These are phyloP conservation scores for Morbakka virulenta DNA, from an alignment of 30 jellyfish, hydroid and myxozoan genomes.

Conservation along the genomic window DNA sequence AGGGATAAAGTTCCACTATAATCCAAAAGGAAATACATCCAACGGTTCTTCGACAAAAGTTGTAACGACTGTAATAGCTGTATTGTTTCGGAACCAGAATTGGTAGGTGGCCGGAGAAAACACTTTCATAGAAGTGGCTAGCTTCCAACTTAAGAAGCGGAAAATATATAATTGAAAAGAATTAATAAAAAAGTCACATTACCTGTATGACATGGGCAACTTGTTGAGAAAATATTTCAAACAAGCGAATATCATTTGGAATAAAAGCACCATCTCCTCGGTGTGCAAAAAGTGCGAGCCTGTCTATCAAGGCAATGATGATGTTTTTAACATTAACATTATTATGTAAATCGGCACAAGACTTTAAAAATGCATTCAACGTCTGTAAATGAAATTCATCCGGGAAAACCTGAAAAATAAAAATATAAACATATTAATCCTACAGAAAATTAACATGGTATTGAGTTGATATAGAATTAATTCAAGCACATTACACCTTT, in stretches of 20 bases:
- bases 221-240: slow-evolving; percentile 95
- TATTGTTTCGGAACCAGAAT: too few species aligned
- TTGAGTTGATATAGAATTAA: background rate
- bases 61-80: too few species aligned
- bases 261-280: slow-evolving; percentile 96
- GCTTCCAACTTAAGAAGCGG: too few species aligned
- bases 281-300: slow-evolving; percentile 95
- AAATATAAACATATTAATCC: background rate
- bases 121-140: too few species aligned
- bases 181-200: too few species aligned
- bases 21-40: too few species aligned
- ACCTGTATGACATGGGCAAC: slow-evolving; percentile 94
- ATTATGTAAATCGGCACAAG: slow-evolving; percentile 96
- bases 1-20: too few species aligned
- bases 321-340: slow-evolving; percentile 96
- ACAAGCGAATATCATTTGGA: slow-evolving; percentile 84
- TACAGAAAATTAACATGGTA: background rate
- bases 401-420: slow-evolving; percentile 78
- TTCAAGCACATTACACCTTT: background rate
- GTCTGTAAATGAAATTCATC: slow-evolving; percentile 97
- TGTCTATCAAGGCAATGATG: slow-evolving; percentile 88
- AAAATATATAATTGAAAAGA: too few species aligned
- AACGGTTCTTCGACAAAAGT: too few species aligned
- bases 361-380: slow-evolving; percentile 82
- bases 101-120: too few species aligned